Percentiles rank a stretch among this genome's conserved stretches.
Conservation (phyloP, 2,113 vertebrate species). For the Brachirus orientalis region DNA sequence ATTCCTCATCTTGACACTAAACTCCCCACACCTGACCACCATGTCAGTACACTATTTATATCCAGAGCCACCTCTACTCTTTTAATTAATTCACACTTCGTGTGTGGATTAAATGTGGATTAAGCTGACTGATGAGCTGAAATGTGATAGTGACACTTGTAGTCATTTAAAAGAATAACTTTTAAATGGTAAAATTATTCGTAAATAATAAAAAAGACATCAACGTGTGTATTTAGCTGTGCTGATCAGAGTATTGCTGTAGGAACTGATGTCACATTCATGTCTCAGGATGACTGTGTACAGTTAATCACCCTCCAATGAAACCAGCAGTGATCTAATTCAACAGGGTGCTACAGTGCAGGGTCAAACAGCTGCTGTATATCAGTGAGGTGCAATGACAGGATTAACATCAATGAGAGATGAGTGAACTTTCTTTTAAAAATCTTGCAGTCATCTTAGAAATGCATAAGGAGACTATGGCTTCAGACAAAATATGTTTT, state of each 20-base stretch:
- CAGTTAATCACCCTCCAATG: constrained; percentile 64
- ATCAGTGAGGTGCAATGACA: constrained; percentile 19
- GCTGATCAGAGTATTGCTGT: constrained; percentile 34
- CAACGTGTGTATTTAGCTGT: constrained; percentile 12
- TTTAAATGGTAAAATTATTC: constrained; percentile 1
- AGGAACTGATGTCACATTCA: constrained; percentile 67
- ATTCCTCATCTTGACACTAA: constrained; percentile 5
- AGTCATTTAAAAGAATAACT: neutral
- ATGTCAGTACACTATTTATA: constrained; percentile 33
- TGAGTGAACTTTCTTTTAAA: constrained; percentile 30
- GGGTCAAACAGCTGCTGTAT: constrained; percentile 40
- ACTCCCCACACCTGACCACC: constrained; percentile 38
- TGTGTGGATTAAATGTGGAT: constrained; percentile 28
- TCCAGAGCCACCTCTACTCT: constrained; percentile 41
- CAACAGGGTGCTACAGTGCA: constrained; percentile 75
- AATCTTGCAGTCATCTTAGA: constrained; percentile 23
- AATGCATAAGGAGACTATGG: constrained; percentile 39
- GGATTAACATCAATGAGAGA: neutral
- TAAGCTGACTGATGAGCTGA: constrained; percentile 7
- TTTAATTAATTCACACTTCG: constrained; percentile 33
- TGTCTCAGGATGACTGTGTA: constrained; percentile 77
- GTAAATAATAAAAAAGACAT: constrained; percentile 8
- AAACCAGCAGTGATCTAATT: constrained; percentile 76
- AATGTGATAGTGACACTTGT: neutral
- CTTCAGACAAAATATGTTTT: constrained; percentile 58